Base-by-base conservation (phyloP, 2,113 vertebrate genomes). In the Scomber japonicus region DNA sequence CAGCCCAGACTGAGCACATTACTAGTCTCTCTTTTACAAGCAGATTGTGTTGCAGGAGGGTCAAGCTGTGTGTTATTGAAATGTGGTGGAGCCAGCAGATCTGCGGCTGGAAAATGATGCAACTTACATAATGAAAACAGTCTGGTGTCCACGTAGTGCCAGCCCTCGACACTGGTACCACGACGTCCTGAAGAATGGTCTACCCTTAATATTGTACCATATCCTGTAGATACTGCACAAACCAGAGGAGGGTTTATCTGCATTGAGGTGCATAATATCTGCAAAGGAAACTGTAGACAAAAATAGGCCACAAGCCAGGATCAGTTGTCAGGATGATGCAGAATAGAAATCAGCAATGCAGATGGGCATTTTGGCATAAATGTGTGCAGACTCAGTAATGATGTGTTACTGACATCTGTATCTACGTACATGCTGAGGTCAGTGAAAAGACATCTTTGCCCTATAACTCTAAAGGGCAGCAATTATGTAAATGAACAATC, bases 11-110 rank as follows among this genome's bases (percentile, higher is more conserved):
- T 40, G 6, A 40, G 35, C 35, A 7, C 35, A 40, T 40, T 40
- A 40, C 35, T 9, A 40, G 7, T 40, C 35, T 40, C 35, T 40
- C 35, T 7, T 9, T 9, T 40, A 40, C 35, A 40, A 40, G 35
- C 35, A 40, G 35, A 67, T 64, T 78, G 71, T 68, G 46, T 71
- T 69, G 56, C 62, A 72, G 62, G 19, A 66, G 59, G 67, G 35
- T 71, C 46, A 62, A 19, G 59, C 64, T 53, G 64, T 44, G 66
- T 71, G 73, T 75, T 56, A 64, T 24, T 51, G 19, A 50, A 15
- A 5, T 61, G 16, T 11, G 19, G 12, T 27, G 0, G 48, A 60
- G 21, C 53, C 31, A 62, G 31, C 69, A 35, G 80, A 63, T 61
- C 24, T 53, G 21, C 56, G 35, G 59, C 40, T 82, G 70, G 71